These are phyloP conservation scores for Leptothorax acervorum DNA, from an alignment of 2,888 invertebrate genomes.

Conservation along the genomic window DNA sequence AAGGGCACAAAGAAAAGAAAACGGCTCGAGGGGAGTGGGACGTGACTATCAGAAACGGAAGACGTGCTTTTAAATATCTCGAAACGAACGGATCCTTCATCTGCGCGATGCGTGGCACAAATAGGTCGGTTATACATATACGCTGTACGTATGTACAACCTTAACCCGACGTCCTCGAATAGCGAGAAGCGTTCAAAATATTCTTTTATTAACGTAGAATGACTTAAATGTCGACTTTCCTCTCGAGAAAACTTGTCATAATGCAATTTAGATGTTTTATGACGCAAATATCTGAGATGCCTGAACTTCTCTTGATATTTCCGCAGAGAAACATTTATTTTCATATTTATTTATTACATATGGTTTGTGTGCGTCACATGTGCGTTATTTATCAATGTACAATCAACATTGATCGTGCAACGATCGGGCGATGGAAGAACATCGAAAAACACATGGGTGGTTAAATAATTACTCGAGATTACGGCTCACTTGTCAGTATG, in stretches of 20 bases:
- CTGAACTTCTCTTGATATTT: neutral
- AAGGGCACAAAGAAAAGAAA: constrained; percentile 21
- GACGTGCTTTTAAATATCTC: constrained; percentile 50
- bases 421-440: neutral
- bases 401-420: neutral
- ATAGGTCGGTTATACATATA: neutral
- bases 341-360: neutral
- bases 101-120: constrained; percentile 4
- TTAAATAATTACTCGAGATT: constrained; percentile 43
- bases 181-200: neutral
- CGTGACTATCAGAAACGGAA: constrained; percentile 45
- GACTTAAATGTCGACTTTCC: neutral
- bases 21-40: neutral
- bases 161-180: neutral
- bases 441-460: neutral
- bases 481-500: neutral
- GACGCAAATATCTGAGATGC: neutral
- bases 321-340: neutral
- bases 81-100: constrained; percentile 5
- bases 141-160: neutral
- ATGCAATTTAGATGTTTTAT: neutral
- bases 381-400: neutral
- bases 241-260: neutral
- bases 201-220: neutral
- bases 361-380: neutral